These are phyloP conservation scores for Microctenopoma stevenorrisi DNA, from an alignment of 2,797 vertebrate species.

Conservation along the genomic window DNA sequence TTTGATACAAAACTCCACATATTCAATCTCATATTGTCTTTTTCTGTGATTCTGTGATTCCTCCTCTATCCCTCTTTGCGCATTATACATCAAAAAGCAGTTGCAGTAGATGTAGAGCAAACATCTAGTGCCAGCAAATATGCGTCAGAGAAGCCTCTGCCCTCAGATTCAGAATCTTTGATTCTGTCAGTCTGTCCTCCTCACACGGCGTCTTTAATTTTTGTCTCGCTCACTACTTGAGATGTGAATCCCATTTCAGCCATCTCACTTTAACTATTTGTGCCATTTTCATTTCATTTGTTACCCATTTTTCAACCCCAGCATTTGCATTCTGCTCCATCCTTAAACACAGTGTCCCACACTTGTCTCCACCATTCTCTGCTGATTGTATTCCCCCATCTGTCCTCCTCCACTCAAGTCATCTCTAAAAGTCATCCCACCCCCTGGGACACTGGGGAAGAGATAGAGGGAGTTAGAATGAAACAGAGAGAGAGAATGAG, in stretches of 20 bases:
- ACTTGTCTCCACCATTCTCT: constrained; percentile 46
- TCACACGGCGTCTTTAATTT: constrained; percentile 31
- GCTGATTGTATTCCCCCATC: constrained; percentile 68
- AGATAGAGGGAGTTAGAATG: constrained; percentile 27
- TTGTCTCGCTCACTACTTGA: constrained; percentile 39
- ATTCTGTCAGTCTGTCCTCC: constrained; percentile 22
- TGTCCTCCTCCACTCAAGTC: constrained; percentile 68
- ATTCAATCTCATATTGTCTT: constrained; percentile 43
- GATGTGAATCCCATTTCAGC: constrained; percentile 52
- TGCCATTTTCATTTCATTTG: constrained; percentile 40
- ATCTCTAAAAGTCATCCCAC: constrained; percentile 76
- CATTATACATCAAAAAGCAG: constrained; percentile 77
- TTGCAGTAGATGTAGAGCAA: constrained; percentile 62
- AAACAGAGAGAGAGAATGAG: constrained; percentile 40
- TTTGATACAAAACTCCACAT: constrained; percentile 48
- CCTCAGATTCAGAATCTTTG: constrained; percentile 32
- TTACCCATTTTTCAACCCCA: constrained; percentile 27
- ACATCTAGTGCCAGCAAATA: constrained; percentile 63
- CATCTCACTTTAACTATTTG: constrained; percentile 40
- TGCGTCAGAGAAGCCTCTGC: constrained; percentile 68
- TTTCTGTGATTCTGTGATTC: constrained; percentile 24
- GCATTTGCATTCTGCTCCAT: constrained; percentile 46
- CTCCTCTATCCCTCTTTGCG: constrained; percentile 52
- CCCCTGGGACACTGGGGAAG: constrained; percentile 55
- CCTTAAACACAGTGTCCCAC: constrained; percentile 46